Conservation (phyloP, 2,113 vertebrate genomes). For the pig (Sus scrofa) region T2T-Sscrofa CM000817.6:170021001-170021500, state of each 20-base stretch:
- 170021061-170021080: neutral
- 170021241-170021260: neutral
- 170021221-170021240: neutral
- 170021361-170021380: neutral
- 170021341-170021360: slow-evolving; percentile 57
- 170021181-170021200: slow-evolving; percentile 34
- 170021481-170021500: neutral
- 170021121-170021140: slow-evolving; percentile 29
- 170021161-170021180: slow-evolving; percentile 46
- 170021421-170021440: neutral
- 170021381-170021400: slow-evolving; percentile 32
- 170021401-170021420: neutral
- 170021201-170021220: slow-evolving; percentile 42
- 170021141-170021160: slow-evolving; percentile 1
- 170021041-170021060: neutral
- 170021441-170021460: slow-evolving; percentile 35
- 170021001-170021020: slow-evolving; percentile 21
- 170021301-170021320: slow-evolving; percentile 36
- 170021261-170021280: slow-evolving; percentile 59
- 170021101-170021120: neutral
- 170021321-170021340: slow-evolving; percentile 22
- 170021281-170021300: slow-evolving; percentile 32
- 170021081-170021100: neutral
- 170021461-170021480: neutral
- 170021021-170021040: neutral